These are phyloP conservation scores for Emydoidea blandingii DNA, from an alignment of 2,797 vertebrate genomes.

Conservation along the genomic window DNA sequence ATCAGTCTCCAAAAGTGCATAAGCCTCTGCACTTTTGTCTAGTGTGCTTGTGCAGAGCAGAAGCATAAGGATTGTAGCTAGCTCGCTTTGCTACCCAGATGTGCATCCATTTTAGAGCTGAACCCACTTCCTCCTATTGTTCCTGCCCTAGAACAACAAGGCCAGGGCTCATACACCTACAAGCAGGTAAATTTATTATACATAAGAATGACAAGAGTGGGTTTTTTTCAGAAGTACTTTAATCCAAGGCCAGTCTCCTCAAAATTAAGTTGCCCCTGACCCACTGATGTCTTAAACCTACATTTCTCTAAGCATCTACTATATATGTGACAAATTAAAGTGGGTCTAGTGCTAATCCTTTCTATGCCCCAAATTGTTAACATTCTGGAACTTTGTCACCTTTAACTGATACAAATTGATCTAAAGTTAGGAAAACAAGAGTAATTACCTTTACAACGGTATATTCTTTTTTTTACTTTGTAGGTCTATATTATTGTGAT, in stretches of 20 bases:
- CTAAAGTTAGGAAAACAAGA: too few species aligned
- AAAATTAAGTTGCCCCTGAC: neutral
- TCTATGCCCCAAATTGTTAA: neutral
- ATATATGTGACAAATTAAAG: neutral
- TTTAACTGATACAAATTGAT: too few species aligned
- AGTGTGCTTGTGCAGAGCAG: too few species aligned
- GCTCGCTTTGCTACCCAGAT: too few species aligned
- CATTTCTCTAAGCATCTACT: neutral
- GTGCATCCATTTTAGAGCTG: too few species aligned
- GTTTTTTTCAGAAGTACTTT: neutral
- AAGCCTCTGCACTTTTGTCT: too few species aligned
- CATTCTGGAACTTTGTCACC: neutral
- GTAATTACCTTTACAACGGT: neutral
- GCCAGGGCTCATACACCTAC: too few species aligned
- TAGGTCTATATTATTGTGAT: neutral
- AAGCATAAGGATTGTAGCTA: too few species aligned
- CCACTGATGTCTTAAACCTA: neutral
- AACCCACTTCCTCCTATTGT: too few species aligned
- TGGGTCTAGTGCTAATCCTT: neutral
- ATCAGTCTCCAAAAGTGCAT: too few species aligned
- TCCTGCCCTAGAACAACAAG: too few species aligned
- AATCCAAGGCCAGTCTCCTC: neutral
- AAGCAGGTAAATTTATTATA: neutral
- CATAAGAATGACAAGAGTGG: neutral
- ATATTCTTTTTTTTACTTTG: neutral